These are phyloP conservation scores for Blomia tropicalis DNA, from an alignment of 2,888 invertebrate species.

Conservation along the genomic window DNA sequence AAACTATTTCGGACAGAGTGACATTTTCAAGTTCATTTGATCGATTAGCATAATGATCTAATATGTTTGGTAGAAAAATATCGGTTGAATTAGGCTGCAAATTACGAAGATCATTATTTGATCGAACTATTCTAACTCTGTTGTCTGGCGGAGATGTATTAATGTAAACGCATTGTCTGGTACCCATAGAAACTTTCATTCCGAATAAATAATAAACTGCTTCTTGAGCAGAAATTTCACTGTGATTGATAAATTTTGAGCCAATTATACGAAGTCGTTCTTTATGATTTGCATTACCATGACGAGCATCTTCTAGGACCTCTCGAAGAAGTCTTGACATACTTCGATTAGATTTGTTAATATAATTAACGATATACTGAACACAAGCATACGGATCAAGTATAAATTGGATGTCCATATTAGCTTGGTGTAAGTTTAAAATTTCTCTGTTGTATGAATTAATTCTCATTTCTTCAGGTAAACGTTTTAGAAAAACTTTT, in stretches of 20 bases:
- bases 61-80: conserved; percentile 25
- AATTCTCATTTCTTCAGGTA: background rate
- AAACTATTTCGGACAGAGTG: conserved; percentile 33
- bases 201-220: conserved; percentile 30
- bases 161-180: conserved; percentile 28
- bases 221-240: conserved; percentile 32
- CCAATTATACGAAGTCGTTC: conserved; percentile 28
- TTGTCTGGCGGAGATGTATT: conserved; percentile 30
- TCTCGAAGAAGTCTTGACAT: conserved; percentile 19
- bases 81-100: conserved; percentile 20
- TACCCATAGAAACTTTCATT: conserved; percentile 29
- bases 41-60: conserved; percentile 32
- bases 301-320: conserved; percentile 27
- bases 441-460: conserved; percentile 11
- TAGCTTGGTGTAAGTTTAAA: background rate
- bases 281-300: conserved; percentile 30
- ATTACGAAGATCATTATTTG: no score
- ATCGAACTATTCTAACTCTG: conserved; percentile 28
- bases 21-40: conserved; percentile 31
- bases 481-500: conserved; percentile 8
- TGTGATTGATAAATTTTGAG: conserved; percentile 30
- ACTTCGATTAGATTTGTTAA: conserved; percentile 22
- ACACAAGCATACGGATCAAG: conserved; percentile 23
- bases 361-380: conserved; percentile 19
- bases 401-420: conserved; percentile 24